phyloP scores from a whole-genome alignment of 1,140 invertebrate genomes.

The Zaprionus africanus region DNA sequence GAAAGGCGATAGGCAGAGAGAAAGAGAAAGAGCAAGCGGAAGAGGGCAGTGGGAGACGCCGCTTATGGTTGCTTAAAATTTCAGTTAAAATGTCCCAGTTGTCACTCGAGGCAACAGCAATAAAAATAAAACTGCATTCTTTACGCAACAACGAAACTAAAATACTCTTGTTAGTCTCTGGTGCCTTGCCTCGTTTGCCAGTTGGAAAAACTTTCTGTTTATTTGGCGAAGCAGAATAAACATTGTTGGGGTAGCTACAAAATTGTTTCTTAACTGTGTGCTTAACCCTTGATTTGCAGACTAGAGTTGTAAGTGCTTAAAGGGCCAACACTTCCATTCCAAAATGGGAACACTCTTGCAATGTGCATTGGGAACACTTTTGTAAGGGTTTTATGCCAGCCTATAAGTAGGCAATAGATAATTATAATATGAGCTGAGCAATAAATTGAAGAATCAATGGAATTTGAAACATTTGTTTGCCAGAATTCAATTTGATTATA shows the following conservation, averaged over 20 bases:
- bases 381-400: neutral
- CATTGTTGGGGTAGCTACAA: neutral
- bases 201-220: neutral
- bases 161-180: conserved; percentile 11
- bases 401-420: neutral
- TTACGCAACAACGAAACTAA: conserved; percentile 3
- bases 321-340: too few species aligned
- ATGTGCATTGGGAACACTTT: too few species aligned
- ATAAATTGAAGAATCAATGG: too few species aligned
- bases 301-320: neutral
- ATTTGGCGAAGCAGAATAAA: neutral
- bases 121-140: conserved; percentile 13
- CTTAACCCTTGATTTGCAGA: neutral
- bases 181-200: neutral
- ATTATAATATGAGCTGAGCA: neutral
- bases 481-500: too few species aligned
- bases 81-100: conserved; percentile 34
- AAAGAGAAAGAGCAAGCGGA: neutral
- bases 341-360: too few species aligned
- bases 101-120: conserved; percentile 18
- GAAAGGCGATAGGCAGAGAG: neutral
- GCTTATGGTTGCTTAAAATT: conserved; percentile 24
- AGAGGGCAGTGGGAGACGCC: neutral
- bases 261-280: neutral
- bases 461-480: too few species aligned